phyloP scores from a whole-genome alignment of 2,797 vertebrate genomes.

The Platyrinchus mystaceus region DNA sequence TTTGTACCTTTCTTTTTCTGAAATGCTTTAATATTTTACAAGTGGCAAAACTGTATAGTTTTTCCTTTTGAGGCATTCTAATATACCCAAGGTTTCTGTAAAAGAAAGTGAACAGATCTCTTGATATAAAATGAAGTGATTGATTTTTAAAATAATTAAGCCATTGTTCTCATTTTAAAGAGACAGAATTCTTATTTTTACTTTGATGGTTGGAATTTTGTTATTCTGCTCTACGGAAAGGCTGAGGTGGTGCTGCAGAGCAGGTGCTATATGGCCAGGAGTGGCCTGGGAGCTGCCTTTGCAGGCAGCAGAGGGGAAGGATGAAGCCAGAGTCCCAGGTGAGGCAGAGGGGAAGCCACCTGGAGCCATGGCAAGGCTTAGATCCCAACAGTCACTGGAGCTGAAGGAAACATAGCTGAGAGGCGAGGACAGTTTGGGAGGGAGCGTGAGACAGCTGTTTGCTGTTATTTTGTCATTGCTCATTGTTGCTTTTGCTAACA shows the following conservation, averaged over 20 bases:
- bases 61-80: neutral
- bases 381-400: neutral
- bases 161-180: neutral
- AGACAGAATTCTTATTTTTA: neutral
- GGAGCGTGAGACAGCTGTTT: neutral
- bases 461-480: neutral
- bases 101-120: neutral
- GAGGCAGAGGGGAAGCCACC: neutral
- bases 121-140: neutral
- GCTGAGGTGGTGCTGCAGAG: neutral
- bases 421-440: neutral
- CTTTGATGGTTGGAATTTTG: neutral
- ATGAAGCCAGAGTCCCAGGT: neutral
- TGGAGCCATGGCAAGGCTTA: neutral
- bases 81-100: neutral
- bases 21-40: neutral
- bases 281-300: neutral
- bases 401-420: rapidly evolving
- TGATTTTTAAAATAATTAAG: neutral
- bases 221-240: neutral
- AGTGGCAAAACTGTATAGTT: neutral
- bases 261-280: neutral
- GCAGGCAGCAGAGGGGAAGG: neutral
- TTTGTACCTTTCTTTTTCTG: neutral
- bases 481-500: neutral